phyloP scores from a whole-genome alignment of 2,113 vertebrate species.

The Cyanoderma ruficeps region DNA sequence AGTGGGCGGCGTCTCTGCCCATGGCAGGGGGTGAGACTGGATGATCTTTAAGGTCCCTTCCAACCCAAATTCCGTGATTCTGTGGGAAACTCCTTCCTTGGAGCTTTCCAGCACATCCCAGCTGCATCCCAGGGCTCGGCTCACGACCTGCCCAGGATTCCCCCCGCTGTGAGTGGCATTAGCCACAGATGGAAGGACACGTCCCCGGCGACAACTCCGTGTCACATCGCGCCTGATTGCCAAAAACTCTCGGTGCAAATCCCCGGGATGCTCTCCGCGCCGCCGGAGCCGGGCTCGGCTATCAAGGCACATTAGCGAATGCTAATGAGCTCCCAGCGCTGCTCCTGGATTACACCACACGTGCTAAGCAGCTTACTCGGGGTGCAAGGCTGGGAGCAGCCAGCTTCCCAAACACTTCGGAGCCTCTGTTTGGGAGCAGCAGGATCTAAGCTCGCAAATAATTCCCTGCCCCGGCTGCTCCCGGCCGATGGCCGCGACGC shows the following conservation, averaged over 20 bases:
- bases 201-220: rapidly evolving
- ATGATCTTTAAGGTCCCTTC: background rate
- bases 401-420: background rate
- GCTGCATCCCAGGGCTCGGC: background rate
- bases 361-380: background rate
- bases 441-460: rapidly evolving
- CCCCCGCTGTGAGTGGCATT: rapidly evolving
- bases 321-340: background rate
- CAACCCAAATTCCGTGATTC: background rate
- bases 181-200: background rate
- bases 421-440: background rate
- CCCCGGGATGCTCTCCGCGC: background rate
- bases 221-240: rapidly evolving
- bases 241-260: background rate
- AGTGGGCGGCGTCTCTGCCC: background rate
- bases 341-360: background rate
- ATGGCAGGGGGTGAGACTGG: rapidly evolving
- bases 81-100: rapidly evolving
- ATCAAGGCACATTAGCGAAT: background rate
- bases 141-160: background rate
- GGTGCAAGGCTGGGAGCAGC: background rate
- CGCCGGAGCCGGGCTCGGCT: background rate
- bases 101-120: background rate
- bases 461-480: background rate
- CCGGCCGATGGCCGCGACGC: rapidly evolving